Base-by-base conservation (phyloP, 2,888 invertebrate genomes). In the Ramazzottius varieornatus region DNA sequence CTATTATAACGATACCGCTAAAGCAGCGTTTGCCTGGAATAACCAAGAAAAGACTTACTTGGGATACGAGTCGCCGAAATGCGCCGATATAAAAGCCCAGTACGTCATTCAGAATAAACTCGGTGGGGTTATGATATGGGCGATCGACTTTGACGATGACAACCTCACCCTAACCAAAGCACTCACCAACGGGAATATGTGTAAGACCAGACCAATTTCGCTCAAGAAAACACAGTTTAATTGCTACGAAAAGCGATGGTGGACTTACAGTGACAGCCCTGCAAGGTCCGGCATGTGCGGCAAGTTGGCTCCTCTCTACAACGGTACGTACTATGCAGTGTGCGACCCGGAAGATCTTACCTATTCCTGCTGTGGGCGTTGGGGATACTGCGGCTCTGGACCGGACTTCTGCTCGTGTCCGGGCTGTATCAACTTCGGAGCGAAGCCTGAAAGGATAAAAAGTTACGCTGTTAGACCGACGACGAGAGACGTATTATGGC, bases 321-420 rank as follows among this genome's bases (percentile, higher is more conserved):
- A 73, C 33, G 73, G 73, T 1, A 71, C 67, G 64, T 73, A 73
- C 67, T 72, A 73, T 1, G 72, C 73, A 20, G 54, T 54, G 54
- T 73, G 73, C 65, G 73, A 73, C 67, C 73, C 73, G 1, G 72
- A 72, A 65, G 73, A 74, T 67, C 72, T 72, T 1, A 72, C 72
- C 4, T 71, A 72, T 65, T 68, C 72, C 46, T 73, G 73, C 67
- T 73, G 73, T 64, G 72, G 73, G n/a, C 46, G 67, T 65, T 71
- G 67, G 65, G 73, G 73, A 1, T 73, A 71, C 64, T 73, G 73
- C 66, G 73, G 73, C 29, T 68, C 68, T 1, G 73, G 73, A 0
- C 67, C 70, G 2, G 70, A 72, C n/a, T 74, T 70, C 68, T 73
- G 73, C 67, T 68, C 68, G n/a, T 74, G 73, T 67, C 68, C 70